Percentiles rank a stretch among this genome's conserved stretches.
Conservation (phyloP, 2,797 vertebrate species). For the Gymnothorax reevesii region DNA sequence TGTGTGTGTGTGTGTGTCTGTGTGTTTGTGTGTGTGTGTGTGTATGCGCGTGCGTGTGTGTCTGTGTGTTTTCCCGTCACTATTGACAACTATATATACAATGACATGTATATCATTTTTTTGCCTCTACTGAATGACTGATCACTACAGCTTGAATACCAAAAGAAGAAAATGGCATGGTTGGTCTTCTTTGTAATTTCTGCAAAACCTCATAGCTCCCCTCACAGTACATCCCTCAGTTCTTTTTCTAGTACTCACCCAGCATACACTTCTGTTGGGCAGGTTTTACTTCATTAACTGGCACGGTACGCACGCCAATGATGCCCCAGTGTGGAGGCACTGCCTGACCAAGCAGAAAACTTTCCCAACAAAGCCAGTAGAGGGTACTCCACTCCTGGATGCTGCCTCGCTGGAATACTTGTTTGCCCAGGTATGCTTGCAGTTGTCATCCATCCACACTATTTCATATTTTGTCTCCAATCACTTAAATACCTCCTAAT, state of each 20-base stretch:
- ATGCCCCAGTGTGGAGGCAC: conserved; percentile 73
- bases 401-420: conserved; percentile 76
- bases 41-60: not conserved
- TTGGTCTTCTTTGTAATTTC: not conserved
- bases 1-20: not conserved
- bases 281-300: conserved; percentile 85
- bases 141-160: not conserved
- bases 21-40: not conserved
- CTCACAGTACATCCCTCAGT: not conserved
- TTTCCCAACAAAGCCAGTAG: conserved; percentile 54
- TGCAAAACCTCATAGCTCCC: not conserved
- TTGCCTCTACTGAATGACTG: not conserved
- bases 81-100: not conserved
- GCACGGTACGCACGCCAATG: conserved; percentile 79
- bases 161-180: not conserved
- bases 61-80: too few species aligned
- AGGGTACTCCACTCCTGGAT: conserved; percentile 77
- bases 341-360: conserved; percentile 71
- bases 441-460: not conserved
- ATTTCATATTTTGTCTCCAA: not conserved
- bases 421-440: conserved; percentile 76
- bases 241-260: not conserved
- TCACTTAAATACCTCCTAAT: not conserved
- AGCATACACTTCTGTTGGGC: not conserved
- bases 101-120: not conserved